These are phyloP conservation scores for Temnothorax curvispinosus DNA, from an alignment of 1,140 invertebrate species.

Conservation along the genomic window DNA sequence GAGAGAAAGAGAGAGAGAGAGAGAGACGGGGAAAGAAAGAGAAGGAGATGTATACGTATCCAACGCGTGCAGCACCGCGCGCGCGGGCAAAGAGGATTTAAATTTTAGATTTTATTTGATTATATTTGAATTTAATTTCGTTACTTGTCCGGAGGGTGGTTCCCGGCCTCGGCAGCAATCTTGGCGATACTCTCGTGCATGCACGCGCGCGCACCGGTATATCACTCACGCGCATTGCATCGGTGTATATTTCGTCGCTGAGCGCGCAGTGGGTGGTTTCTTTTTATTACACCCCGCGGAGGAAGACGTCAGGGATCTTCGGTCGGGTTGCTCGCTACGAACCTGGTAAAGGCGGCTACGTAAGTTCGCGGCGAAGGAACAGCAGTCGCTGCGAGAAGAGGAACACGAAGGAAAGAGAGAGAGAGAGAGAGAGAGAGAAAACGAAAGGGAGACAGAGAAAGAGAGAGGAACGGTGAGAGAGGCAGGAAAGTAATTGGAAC, in stretches of 20 bases:
- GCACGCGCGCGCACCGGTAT: conserved; percentile 3
- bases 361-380: conserved; percentile 13
- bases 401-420: background rate
- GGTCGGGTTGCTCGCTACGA: conserved; percentile 53
- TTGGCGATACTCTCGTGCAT: conserved; percentile 38
- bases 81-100: conserved; percentile 79
- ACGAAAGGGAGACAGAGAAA: background rate
- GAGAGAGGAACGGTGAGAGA: background rate
- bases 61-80: conserved; percentile 20
- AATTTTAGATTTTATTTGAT: conserved; percentile 87
- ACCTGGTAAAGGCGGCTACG: conserved; percentile 33
- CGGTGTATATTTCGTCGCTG: conserved; percentile 28
- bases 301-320: conserved; percentile 66
- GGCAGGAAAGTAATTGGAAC: conserved; percentile 29
- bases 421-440: background rate
- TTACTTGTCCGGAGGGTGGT: conserved; percentile 74
- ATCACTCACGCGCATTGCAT: conserved; percentile 13
- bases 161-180: conserved; percentile 45
- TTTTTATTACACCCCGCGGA: conserved; percentile 68
- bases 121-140: conserved; percentile 86
- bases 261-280: conserved; percentile 66
- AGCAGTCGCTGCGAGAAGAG: conserved; percentile 15
- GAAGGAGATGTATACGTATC: conserved; percentile 10
- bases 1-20: background rate
- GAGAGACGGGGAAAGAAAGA: background rate